These are phyloP conservation scores for Campylorhamphus procurvoides DNA, from an alignment of 2,113 vertebrate genomes.

Conservation along the genomic window DNA sequence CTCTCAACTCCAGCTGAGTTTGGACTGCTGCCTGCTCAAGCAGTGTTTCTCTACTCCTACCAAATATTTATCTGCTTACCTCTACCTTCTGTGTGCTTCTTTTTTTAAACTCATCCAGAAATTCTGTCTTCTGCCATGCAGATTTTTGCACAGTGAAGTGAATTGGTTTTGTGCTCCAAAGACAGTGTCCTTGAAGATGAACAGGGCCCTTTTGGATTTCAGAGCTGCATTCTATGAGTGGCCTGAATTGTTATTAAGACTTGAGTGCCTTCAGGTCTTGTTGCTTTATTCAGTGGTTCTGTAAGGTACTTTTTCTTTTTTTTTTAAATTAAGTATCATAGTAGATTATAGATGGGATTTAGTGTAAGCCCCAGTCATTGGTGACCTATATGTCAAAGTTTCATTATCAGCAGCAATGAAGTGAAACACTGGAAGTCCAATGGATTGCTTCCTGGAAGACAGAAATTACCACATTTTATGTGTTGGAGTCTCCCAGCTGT, in stretches of 20 bases:
- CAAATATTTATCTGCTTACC: background rate
- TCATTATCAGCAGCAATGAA: background rate
- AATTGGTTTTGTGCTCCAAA: background rate
- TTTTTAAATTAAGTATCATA: accelerated
- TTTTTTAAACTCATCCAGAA: background rate
- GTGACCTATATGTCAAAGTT: background rate
- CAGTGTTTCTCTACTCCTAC: background rate
- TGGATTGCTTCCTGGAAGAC: background rate
- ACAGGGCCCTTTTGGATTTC: background rate
- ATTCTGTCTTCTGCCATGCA: background rate
- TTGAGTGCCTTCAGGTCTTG: background rate
- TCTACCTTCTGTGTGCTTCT: background rate
- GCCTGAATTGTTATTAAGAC: background rate
- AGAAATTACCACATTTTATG: background rate
- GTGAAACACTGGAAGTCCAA: background rate
- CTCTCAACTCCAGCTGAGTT: background rate
- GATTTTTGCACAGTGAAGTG: background rate
- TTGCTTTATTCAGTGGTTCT: background rate
- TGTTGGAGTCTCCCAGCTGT: background rate
- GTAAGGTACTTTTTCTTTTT: background rate
- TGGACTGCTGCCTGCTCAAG: background rate
- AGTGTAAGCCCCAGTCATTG: background rate
- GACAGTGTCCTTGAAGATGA: background rate
- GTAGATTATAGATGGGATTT: background rate
- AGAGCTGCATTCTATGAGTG: background rate